These are phyloP conservation scores for Sarotherodon lohbergeri DNA, from an alignment of 2,113 vertebrate species.

Conservation along the genomic window DNA sequence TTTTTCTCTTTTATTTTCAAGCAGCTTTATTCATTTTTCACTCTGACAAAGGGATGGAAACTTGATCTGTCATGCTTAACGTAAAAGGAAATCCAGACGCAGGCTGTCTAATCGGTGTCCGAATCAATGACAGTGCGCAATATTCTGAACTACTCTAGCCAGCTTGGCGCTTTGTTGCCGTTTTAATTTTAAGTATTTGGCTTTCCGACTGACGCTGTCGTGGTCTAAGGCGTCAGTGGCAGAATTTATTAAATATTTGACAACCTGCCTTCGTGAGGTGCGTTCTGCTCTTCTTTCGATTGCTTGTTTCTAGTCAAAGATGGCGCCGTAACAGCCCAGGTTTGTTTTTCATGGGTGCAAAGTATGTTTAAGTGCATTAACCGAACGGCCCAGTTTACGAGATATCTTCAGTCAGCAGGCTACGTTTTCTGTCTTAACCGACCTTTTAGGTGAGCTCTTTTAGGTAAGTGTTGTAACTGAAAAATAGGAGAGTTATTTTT, in stretches of 20 bases:
- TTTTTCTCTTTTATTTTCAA: not conserved
- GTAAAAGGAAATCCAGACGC: not conserved
- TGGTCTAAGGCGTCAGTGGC: accelerated
- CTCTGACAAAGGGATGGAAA: not conserved
- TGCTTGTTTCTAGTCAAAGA: conserved; percentile 52
- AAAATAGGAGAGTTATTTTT: not conserved
- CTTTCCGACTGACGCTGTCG: accelerated
- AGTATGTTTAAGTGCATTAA: conserved; percentile 76
- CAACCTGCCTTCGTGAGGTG: too few relatives aligned
- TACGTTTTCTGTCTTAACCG: not conserved
- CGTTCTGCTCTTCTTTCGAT: not conserved
- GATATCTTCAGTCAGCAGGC: conserved; percentile 22
- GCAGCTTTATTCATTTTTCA: not conserved
- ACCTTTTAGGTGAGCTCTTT: conserved; percentile 49
- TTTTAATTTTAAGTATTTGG: accelerated
- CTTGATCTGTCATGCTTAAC: not conserved
- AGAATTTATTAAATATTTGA: not conserved
- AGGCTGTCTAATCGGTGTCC: conserved; percentile 23
- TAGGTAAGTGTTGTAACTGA: not conserved
- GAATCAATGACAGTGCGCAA: conserved; percentile 1
- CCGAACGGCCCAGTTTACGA: conserved; percentile 48
- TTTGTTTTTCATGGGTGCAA: conserved; percentile 56
- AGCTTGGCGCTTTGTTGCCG: accelerated
- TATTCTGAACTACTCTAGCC: accelerated
- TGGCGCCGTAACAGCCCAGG: conserved; percentile 57